These are phyloP conservation scores for Burhinus bistriatus DNA, from an alignment of 2,113 vertebrate species.

Conservation along the genomic window DNA sequence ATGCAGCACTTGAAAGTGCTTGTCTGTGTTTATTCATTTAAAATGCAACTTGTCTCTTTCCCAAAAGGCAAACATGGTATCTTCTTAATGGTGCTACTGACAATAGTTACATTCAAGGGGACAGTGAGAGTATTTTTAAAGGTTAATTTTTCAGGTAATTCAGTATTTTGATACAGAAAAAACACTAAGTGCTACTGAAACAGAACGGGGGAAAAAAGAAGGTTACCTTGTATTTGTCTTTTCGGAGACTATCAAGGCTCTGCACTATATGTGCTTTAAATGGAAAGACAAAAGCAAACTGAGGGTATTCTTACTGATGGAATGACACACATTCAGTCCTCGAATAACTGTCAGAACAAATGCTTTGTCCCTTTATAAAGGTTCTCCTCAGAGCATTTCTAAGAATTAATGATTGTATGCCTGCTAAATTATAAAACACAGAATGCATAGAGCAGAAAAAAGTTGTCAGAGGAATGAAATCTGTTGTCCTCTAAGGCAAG, in stretches of 20 bases:
- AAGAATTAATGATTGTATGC: not conserved
- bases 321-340: not conserved
- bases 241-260: not conserved
- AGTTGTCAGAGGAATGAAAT: not conserved
- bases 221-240: not conserved
- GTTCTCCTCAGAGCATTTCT: not conserved
- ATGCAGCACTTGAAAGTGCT: not conserved
- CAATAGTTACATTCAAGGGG: not conserved
- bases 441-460: not conserved
- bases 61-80: not conserved
- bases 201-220: not conserved
- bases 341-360: not conserved
- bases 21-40: not conserved
- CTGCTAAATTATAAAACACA: not conserved
- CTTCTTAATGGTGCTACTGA: not conserved
- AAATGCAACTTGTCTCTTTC: not conserved
- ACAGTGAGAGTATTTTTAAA: not conserved
- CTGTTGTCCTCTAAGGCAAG: not conserved
- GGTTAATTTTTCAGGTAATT: not conserved
- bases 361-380: not conserved
- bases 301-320: not conserved
- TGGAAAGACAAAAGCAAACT: not conserved
- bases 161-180: not conserved
- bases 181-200: not conserved
- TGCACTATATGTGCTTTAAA: not conserved